Evolutionary conservation across 2,888 invertebrate species (phyloP).

Genomic region (Formica aserva): DNA sequence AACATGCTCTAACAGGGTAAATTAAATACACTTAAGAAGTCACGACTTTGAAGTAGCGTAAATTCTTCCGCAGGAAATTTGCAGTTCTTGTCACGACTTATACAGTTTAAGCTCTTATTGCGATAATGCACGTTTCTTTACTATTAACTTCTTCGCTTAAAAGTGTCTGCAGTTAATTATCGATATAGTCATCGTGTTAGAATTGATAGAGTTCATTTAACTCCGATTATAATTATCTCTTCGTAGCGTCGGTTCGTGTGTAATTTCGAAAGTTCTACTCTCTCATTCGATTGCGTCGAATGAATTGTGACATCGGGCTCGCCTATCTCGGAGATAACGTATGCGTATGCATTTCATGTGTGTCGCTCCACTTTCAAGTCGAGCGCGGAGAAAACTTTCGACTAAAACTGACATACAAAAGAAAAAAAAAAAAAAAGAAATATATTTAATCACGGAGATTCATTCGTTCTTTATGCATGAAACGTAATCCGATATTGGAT

Average conservation of each 20-base stretch:
- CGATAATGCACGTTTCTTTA: neutral
- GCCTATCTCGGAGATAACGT: neutral
- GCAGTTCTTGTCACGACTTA: neutral
- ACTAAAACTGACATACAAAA: slow-evolving; percentile 9
- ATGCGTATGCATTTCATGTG: slow-evolving; percentile 21
- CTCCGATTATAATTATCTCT: neutral
- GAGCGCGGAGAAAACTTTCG: slow-evolving; percentile 33
- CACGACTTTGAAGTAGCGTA: neutral
- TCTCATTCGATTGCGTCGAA: slow-evolving; percentile 1
- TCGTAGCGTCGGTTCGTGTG: neutral
- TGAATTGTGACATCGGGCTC: slow-evolving; percentile 5
- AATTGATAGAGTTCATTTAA: neutral
- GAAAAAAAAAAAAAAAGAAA: slow-evolving; percentile 35
- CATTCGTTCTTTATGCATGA: slow-evolving; percentile 52
- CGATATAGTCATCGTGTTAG: neutral
- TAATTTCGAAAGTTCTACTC: neutral
- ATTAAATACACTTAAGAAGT: slow-evolving; percentile 50
- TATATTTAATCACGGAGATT: slow-evolving; percentile 44
- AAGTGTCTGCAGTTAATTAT: neutral
- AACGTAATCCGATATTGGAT: slow-evolving; percentile 54
- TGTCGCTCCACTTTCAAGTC: slow-evolving; percentile 32
- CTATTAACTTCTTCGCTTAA: neutral
- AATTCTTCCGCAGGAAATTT: slow-evolving; percentile 5
- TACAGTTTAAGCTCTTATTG: neutral
- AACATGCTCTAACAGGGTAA: slow-evolving; percentile 40